Evolutionary conservation across 2,888 invertebrate genomes (phyloP), one percentile per base, ranked within the genome.

Genomic region (Aphodius sticticus): DNA sequence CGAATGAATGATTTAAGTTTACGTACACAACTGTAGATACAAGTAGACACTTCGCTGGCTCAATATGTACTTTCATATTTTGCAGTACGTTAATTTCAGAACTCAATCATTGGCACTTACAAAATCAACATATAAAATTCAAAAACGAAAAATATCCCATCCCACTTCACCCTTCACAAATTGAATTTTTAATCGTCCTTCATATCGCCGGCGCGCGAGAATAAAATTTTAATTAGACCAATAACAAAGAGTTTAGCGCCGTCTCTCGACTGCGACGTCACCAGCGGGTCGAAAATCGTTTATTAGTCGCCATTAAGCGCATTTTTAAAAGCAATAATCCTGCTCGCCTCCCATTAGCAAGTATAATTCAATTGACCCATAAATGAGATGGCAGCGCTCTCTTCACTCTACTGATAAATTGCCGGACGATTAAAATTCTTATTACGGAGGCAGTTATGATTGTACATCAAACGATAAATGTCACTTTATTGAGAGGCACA

Each of bases 321-420:
- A 74, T 74, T 74, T 74, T 74, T 74, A 74, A 37, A 35, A 37
- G 74, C 74, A 74, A 74, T 74, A 74, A 74, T 74, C 26, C 37
- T 35, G 12, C 74, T 35, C 37, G 26, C 74, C 26, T 35, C 74
- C 74, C 74, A 74, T 74, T 74, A 74, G 74, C 74, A 74, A 74
- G 74, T 74, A 36, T 74, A 74, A 74, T 74, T 74, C 74, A 35
- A 74, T 74, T 74, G 74, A 74, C 74, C 74, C 74, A 74, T 74
- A 74, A 74, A 74, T 15, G 74, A 37, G 74, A 15, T 35, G 36
- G 26, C 37, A 35, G 35, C 74, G 53, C 53, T 5, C 53, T 53
- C 74, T 74, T 37, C 74, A 26, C 35, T 15, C 74, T 7, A n/a
- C 74, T 15, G 74, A 74, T 74, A 74, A 74, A 74, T 74, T 74